A percentile compares a stretch with the other conserved stretches of the same genome.
Evolutionary conservation across 2,797 vertebrate species (phyloP).

Genomic region (Labeo calbasu): DNA sequence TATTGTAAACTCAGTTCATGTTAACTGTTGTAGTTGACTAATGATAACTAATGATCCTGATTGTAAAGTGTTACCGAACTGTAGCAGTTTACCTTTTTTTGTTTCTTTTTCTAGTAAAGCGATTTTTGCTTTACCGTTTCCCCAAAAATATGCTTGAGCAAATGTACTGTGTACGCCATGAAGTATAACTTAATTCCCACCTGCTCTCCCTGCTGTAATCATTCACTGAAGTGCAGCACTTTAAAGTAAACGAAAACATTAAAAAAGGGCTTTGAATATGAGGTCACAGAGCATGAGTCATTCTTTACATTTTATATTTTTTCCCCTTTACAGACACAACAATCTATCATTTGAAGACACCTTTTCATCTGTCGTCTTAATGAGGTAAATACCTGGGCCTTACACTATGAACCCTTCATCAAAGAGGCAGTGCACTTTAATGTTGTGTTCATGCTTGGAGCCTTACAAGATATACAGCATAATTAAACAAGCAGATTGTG

Average conservation of each 20-base stretch:
- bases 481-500: constrained; percentile 37
- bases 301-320: not conserved
- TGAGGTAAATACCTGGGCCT: constrained; percentile 23
- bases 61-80: too few species aligned
- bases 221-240: constrained; percentile 21
- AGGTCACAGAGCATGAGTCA: not conserved
- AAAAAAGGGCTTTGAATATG: constrained; percentile 9
- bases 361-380: constrained; percentile 44
- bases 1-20: too few species aligned
- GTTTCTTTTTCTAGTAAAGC: not conserved
- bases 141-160: not conserved
- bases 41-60: too few species aligned
- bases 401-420: constrained; percentile 41
- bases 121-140: not conserved
- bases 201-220: constrained; percentile 15
- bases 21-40: too few species aligned
- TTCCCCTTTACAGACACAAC: constrained; percentile 4
- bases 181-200: constrained; percentile 2
- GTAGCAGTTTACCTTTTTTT: not conserved
- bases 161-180: not conserved
- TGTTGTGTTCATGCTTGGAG: constrained; percentile 24
- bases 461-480: constrained; percentile 37
- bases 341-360: not conserved
- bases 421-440: constrained; percentile 16
- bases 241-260: not conserved